Evolutionary conservation across 1,140 invertebrate species (phyloP).

Genomic region (Oreohelix idahoensis): DNA sequence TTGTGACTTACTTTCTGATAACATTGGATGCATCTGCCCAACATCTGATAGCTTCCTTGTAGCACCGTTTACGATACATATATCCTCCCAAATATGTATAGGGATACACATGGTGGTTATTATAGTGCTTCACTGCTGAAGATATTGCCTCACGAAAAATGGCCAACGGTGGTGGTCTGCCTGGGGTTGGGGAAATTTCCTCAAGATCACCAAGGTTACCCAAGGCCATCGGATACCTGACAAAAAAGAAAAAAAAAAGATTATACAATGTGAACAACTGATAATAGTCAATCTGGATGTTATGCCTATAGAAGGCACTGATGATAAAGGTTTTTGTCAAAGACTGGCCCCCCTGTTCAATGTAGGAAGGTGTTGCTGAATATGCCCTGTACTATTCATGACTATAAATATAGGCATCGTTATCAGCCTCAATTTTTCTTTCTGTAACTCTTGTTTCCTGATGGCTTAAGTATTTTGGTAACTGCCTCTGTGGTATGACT

Average conservation of each 20-base stretch:
- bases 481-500: too few species aligned
- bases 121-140: conserved; percentile 84
- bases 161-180: conserved; percentile 75
- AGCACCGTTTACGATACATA: conserved; percentile 89
- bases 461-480: too few species aligned
- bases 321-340: too few species aligned
- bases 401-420: too few species aligned
- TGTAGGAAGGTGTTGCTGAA: too few species aligned
- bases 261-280: too few species aligned
- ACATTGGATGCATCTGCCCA: conserved; percentile 96
- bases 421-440: too few species aligned
- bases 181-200: conserved; percentile 83
- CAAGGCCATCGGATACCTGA: conserved; percentile 91
- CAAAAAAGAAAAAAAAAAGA: conserved; percentile 13
- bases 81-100: conserved; percentile 97
- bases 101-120: conserved; percentile 95
- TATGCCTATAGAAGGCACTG: too few species aligned
- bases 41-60: conserved; percentile 90
- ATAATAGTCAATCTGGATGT: too few species aligned
- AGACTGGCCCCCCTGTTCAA: too few species aligned
- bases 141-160: conserved; percentile 86
- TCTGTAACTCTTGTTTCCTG: too few species aligned
- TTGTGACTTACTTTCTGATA: conserved; percentile 84
- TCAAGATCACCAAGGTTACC: conserved; percentile 92
- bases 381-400: too few species aligned